Evolutionary conservation across 2,888 invertebrate species (phyloP), one percentile per base, ranked within the genome.

Genomic region (Cremastobaeus sp.): DNA sequence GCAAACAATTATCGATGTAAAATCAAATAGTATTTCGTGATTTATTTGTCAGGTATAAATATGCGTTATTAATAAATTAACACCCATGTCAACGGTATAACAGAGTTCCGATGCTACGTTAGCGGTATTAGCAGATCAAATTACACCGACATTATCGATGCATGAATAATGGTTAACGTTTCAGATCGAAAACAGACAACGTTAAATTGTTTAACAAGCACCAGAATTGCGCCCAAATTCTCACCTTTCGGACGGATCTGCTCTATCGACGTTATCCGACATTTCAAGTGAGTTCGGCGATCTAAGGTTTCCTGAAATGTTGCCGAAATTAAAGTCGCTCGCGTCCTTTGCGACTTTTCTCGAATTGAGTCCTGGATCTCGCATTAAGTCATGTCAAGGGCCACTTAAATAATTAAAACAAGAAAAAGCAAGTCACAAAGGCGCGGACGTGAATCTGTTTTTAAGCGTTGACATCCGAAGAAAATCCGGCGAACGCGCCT

Each of bases 391-490:
- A n/a, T n/a, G n/a, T n/a, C n/a, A n/a, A n/a, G n/a, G n/a, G n/a
- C 34, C 18, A 43, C 43, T 68, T 59, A 68, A 57, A 59, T 59
- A 70, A 70, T 70, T 70, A 62, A 70, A 62, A 32, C 37, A 50
- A 48, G 43, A 20, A 34, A 17, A 32, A 15, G 48, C 34, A n/a
- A n/a, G 32, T 55, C 28, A 50, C 32, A 62, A 64, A 64, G 39
- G 55, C 55, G 55, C 28, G 43, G 48, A 30, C 37, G 66, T 37
- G 60, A 72, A 72, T 66, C 60, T 66, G 66, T 72, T 66, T 66
- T 66, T 66, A 59, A 60, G 50, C 60, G 66, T 60, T 66, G 72
- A 72, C 66, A 72, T 45, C 37, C 37, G 41, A 62, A 68, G 73
- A 73, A 73, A 73, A 73, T 73, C 68, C 73, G 17, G 34, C 14